These are phyloP conservation scores for Odontocolon sp. DNA, from an alignment of 2,888 invertebrate species.

Conservation along the genomic window DNA sequence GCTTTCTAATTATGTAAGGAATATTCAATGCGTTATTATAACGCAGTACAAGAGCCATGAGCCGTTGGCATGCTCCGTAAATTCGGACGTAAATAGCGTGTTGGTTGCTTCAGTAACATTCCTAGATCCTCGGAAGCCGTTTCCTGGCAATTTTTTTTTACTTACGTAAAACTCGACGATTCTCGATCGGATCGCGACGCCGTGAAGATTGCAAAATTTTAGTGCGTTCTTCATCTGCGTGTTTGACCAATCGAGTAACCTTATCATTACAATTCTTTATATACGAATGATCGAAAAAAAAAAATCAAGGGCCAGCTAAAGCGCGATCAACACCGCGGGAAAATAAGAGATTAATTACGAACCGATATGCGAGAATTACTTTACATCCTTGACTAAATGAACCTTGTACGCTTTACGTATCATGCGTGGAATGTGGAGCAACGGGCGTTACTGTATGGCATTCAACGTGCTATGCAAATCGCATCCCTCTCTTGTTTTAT, in stretches of 20 bases:
- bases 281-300: neutral
- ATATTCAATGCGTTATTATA: conserved; percentile 71
- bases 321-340: neutral
- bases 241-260: conserved; percentile 34
- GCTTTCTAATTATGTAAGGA: conserved; percentile 79
- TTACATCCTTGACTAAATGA: conserved; percentile 74
- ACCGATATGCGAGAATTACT: conserved; percentile 59
- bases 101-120: conserved; percentile 60
- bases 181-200: conserved; percentile 47
- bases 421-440: conserved; percentile 71
- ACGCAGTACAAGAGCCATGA: conserved; percentile 61
- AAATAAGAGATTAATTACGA: conserved; percentile 60
- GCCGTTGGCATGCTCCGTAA: conserved; percentile 70
- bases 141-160: conserved; percentile 64
- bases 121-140: conserved; percentile 62
- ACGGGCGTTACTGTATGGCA: conserved; percentile 53
- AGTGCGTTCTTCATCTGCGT: neutral
- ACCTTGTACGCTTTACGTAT: conserved; percentile 70
- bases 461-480: conserved; percentile 69
- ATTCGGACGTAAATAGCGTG: conserved; percentile 68
- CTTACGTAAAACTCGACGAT: conserved; percentile 61
- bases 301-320: too few relatives aligned
- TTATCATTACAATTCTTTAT: neutral
- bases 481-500: conserved; percentile 64
- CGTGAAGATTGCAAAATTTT: conserved; percentile 41